Evolutionary conservation across 2,113 vertebrate species (phyloP).

Genomic region (Serilophus lunatus): DNA sequence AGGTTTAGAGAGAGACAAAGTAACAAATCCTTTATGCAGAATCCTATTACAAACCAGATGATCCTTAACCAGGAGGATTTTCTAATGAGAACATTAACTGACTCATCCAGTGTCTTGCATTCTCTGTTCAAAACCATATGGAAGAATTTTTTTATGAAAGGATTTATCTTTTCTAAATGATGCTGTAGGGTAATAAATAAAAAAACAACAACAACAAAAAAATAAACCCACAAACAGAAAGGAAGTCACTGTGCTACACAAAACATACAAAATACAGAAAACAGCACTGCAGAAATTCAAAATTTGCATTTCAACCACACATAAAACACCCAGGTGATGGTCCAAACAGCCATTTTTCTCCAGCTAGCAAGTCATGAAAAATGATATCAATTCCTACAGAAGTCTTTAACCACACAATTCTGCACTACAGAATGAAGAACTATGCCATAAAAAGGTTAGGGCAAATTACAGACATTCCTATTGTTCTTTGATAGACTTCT

Average conservation of each 20-base stretch:
- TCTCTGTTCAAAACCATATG: not conserved
- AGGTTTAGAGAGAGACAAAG: not conserved
- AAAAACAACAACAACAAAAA: not conserved
- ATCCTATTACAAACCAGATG: not conserved
- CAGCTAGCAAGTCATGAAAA: not conserved
- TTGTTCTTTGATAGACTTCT: not conserved
- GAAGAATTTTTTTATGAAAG: not conserved
- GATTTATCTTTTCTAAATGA: not conserved
- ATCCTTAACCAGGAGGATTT: slow-evolving; percentile 38
- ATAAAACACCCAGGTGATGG: not conserved
- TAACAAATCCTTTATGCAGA: slow-evolving; percentile 14
- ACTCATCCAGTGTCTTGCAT: not conserved
- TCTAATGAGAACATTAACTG: slow-evolving; percentile 5
- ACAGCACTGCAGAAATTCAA: not conserved
- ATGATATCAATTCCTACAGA: not conserved
- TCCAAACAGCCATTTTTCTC: not conserved
- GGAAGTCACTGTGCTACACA: not conserved
- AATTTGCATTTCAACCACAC: not conserved
- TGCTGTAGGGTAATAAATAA: not conserved
- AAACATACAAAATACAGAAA: not conserved
- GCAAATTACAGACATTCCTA: not conserved
- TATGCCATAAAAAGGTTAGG: not conserved
- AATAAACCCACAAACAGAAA: not conserved
- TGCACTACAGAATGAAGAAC: not conserved
- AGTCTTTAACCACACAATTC: not conserved